phyloP scores from a whole-genome alignment of 2,888 invertebrate species.

The Didymodactylos carnosus region DNA sequence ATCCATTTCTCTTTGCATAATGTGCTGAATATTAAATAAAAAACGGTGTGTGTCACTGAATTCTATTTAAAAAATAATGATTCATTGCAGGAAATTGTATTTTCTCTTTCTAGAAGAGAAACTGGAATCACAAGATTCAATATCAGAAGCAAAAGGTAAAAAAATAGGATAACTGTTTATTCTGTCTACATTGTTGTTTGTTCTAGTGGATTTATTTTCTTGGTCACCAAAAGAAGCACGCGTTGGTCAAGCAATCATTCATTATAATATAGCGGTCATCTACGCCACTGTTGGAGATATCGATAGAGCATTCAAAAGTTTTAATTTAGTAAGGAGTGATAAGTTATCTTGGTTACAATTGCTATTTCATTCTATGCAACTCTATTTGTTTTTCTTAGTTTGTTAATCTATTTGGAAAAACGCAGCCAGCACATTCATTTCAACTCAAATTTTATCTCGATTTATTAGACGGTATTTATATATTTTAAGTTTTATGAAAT shows the following conservation, averaged over 20 bases:
- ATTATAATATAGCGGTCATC: slow-evolving; percentile 57
- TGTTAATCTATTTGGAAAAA: slow-evolving; percentile 10
- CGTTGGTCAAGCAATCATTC: slow-evolving; percentile 50
- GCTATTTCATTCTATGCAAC: not conserved
- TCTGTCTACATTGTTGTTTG: not conserved
- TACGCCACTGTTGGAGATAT: slow-evolving; percentile 54
- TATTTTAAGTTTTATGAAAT: too few species aligned
- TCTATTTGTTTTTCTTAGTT: not conserved
- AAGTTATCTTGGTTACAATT: not conserved
- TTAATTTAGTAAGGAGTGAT: slow-evolving; percentile 11
- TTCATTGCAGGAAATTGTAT: not conserved
- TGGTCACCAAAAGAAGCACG: slow-evolving; percentile 47
- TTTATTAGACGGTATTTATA: slow-evolving; percentile 7
- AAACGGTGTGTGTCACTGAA: too few species aligned
- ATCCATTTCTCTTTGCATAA: too few species aligned
- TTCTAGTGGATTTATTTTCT: not conserved
- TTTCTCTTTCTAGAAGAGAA: not conserved
- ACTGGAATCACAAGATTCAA: not conserved
- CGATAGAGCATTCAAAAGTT: slow-evolving; percentile 40
- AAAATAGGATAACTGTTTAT: too few species aligned
- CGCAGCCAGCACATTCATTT: slow-evolving; percentile 13
- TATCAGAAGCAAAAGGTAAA: not conserved
- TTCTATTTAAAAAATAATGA: not conserved
- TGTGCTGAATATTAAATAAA: too few species aligned
- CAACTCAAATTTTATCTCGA: slow-evolving; percentile 12